Evolutionary conservation across 1,140 invertebrate genomes (phyloP).

Genomic region (Trichomalopsis sarcophagae): DNA sequence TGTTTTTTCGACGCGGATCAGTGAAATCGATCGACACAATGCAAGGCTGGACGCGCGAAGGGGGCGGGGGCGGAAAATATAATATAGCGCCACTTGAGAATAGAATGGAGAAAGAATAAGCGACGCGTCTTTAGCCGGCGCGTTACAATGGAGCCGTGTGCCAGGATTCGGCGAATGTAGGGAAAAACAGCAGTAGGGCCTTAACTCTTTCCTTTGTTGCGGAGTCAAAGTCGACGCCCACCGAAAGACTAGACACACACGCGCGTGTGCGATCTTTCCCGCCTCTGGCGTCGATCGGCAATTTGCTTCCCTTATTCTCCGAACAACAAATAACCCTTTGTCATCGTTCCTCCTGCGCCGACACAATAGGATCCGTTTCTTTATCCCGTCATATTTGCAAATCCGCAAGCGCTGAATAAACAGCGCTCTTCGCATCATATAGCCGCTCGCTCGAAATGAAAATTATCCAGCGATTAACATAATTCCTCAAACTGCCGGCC

Average conservation of each 20-base stretch:
- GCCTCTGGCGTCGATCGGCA: neutral
- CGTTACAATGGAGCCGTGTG: neutral
- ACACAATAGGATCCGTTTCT: neutral
- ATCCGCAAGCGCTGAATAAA: no score
- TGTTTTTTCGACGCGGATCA: neutral
- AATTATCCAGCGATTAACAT: neutral
- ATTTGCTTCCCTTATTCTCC: neutral
- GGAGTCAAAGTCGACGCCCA: neutral
- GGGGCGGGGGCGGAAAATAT: neutral
- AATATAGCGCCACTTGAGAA: no score
- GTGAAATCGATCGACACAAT: no score
- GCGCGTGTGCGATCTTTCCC: conserved; percentile 8
- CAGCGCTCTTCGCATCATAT: no score
- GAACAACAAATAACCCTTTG: conserved; percentile 28
- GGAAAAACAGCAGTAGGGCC: neutral
- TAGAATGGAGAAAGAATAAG: no score
- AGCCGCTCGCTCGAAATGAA: no score
- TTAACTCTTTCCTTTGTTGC: neutral
- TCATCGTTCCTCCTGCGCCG: neutral
- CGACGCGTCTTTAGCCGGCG: neutral
- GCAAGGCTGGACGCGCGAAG: no score
- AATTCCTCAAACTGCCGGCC: neutral
- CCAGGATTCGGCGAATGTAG: neutral
- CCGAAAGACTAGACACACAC: neutral
- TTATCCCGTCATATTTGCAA: neutral